Conservation (phyloP, 2,113 vertebrate genomes). For the Syngnathus typhle region DNA sequence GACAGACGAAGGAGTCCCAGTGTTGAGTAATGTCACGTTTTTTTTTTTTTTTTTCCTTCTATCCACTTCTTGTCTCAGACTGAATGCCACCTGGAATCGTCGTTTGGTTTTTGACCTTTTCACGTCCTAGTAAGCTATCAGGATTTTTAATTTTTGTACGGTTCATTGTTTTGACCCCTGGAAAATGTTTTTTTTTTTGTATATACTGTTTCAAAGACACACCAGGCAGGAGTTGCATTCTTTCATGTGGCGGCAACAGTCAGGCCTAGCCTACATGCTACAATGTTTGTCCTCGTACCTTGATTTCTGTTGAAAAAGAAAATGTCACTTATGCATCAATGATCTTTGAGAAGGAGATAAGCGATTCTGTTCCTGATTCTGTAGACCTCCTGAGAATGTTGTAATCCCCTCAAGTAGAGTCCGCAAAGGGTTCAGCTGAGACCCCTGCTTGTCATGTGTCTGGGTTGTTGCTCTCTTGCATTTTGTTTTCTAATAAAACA, state of each 20-base stretch:
- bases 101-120: slow-evolving; percentile 48
- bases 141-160: slow-evolving; percentile 59
- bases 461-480: slow-evolving; percentile 70
- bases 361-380: slow-evolving; percentile 20
- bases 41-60: slow-evolving; percentile 20
- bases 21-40: slow-evolving; percentile 62
- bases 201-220: slow-evolving; percentile 46
- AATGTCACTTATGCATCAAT: neutral
- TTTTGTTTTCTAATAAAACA: slow-evolving; percentile 75
- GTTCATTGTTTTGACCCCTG: slow-evolving; percentile 33
- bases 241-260: neutral
- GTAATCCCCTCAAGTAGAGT: slow-evolving; percentile 79
- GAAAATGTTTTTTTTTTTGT: slow-evolving; percentile 83
- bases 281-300: neutral
- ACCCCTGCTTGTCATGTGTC: slow-evolving; percentile 77
- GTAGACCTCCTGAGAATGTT: slow-evolving; percentile 80
- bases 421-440: slow-evolving; percentile 80
- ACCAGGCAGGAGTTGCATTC: slow-evolving; percentile 15
- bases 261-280: slow-evolving; percentile 6
- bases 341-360: neutral
- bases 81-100: slow-evolving; percentile 55
- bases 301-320: neutral
- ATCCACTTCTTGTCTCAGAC: slow-evolving; percentile 49
- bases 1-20: slow-evolving; percentile 80
- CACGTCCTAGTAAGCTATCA: slow-evolving; percentile 27